A percentile compares a stretch with the other conserved stretches of the same genome.
Conservation (phyloP, 2,888 invertebrate species). For the Acrobasis suavella region DNA sequence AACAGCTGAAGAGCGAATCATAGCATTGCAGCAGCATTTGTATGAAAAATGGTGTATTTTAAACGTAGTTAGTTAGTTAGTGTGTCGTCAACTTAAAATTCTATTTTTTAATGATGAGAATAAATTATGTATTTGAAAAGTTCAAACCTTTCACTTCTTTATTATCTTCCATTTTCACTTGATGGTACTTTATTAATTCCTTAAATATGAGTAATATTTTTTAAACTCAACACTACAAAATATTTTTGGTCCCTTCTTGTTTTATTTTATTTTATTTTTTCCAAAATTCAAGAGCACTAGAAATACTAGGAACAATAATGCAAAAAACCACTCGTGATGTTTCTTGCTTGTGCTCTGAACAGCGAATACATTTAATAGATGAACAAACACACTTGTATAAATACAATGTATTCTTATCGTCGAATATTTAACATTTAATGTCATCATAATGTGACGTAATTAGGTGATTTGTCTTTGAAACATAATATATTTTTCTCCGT, state of each 20-base stretch:
- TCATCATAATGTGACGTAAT: too few species aligned
- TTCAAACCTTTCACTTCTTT: conserved; percentile 3
- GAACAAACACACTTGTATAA: conserved; percentile 3
- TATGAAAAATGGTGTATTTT: too few species aligned
- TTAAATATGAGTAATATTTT: neutral
- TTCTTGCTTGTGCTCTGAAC: neutral
- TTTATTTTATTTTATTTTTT: neutral
- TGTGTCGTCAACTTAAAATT: neutral
- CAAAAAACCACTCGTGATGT: neutral
- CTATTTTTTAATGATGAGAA: neutral
- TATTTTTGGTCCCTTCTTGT: neutral
- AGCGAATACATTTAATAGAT: conserved; percentile 5
- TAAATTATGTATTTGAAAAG: neutral
- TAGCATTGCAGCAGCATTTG: too few species aligned
- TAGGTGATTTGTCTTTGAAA: too few species aligned
- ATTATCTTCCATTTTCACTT: conserved; percentile 1
- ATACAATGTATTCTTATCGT: conserved; percentile 3
- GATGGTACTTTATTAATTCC: neutral
- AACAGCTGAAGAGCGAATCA: too few species aligned
- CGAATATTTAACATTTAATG: neutral
- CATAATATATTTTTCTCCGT: too few species aligned
- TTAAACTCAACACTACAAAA: neutral
- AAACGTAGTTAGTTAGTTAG: too few species aligned
- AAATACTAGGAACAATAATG: too few species aligned
- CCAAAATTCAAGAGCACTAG: too few species aligned